phyloP scores from a whole-genome alignment of 2,113 vertebrate species.

The Nestor notabilis region DNA sequence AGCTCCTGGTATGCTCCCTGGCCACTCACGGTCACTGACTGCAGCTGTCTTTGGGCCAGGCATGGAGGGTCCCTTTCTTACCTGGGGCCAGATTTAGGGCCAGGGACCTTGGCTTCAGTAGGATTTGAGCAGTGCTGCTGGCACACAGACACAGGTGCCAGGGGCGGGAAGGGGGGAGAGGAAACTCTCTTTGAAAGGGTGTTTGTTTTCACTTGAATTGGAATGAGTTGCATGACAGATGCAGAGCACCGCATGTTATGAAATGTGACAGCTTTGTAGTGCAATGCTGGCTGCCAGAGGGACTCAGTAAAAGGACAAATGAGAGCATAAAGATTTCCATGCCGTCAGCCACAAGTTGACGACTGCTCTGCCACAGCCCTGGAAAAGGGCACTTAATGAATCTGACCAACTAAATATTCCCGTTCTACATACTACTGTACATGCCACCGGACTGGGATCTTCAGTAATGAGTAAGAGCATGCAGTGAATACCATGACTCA shows the following conservation, averaged over 20 bases:
- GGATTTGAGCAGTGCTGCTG: background rate
- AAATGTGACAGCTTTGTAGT: constrained; percentile 39
- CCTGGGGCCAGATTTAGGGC: background rate
- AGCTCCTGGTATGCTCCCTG: background rate
- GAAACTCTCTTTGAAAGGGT: constrained; percentile 9
- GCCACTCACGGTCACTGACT: background rate
- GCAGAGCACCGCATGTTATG: background rate
- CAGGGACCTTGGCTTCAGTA: background rate
- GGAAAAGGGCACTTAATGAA: background rate
- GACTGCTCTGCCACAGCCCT: background rate
- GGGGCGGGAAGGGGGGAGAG: background rate
- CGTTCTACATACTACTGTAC: background rate
- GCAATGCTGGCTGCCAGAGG: background rate
- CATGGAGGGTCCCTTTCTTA: background rate
- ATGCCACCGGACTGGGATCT: background rate
- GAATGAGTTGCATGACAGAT: background rate
- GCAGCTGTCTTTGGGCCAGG: background rate
- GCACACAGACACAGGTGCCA: background rate
- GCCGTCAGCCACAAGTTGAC: background rate
- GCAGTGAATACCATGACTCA: constrained; percentile 70
- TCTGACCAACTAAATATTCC: background rate
- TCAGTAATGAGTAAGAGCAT: constrained; percentile 51
- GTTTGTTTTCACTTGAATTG: constrained; percentile 15
- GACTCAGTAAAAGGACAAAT: constrained; percentile 25
- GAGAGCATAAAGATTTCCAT: background rate